phyloP scores from a whole-genome alignment of 1,140 invertebrate species.

The Artemia franciscana region DNA sequence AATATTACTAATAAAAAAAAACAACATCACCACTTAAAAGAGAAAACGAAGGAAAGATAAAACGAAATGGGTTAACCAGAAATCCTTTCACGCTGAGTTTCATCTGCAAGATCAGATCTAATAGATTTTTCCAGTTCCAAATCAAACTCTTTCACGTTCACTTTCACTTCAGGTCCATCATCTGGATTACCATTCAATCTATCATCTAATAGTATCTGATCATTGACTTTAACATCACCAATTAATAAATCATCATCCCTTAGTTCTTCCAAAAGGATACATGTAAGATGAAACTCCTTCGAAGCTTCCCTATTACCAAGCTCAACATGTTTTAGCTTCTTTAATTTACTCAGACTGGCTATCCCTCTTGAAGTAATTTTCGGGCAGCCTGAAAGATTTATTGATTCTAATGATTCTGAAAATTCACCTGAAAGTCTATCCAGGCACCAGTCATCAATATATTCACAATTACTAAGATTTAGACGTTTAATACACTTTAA shows the following conservation, averaged over 20 bases:
- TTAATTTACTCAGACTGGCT: conserved; percentile 33
- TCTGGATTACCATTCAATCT: neutral
- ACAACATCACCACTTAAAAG: too few species aligned
- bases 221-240: neutral
- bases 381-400: conserved; percentile 44
- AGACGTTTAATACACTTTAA: conserved; percentile 35
- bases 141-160: neutral
- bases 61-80: too few species aligned
- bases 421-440: conserved; percentile 34
- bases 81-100: too few species aligned
- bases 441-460: conserved; percentile 51
- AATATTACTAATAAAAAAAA: too few species aligned
- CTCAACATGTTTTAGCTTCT: conserved; percentile 5
- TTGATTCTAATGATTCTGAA: conserved; percentile 31
- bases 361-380: conserved; percentile 36
- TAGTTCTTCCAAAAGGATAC: neutral
- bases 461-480: conserved; percentile 31
- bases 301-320: neutral
- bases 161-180: neutral
- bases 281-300: neutral
- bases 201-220: neutral
- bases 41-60: too few species aligned
- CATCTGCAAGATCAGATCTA: too few species aligned
- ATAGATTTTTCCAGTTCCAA: neutral
- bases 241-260: neutral